These are phyloP conservation scores for Diorhabda elongata DNA, from an alignment of 1,140 invertebrate species.

Conservation along the genomic window DNA sequence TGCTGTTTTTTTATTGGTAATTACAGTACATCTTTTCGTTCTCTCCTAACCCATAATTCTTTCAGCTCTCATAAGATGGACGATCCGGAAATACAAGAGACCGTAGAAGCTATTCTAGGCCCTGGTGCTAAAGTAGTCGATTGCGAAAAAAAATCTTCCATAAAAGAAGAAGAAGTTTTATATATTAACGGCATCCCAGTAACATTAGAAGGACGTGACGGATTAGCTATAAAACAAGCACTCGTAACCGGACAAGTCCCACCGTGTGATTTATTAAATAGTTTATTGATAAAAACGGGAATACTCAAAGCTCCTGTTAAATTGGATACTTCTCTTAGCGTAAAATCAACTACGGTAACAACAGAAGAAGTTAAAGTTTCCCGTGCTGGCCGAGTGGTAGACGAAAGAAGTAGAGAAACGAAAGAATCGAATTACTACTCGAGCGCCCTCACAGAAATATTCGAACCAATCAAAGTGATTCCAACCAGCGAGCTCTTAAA, in stretches of 20 bases:
- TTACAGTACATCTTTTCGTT: conserved; percentile 4
- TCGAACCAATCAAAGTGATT: conserved; percentile 59
- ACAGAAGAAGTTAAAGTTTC: conserved; percentile 70
- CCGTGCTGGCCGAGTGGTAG: conserved; percentile 63
- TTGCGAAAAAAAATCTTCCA: conserved; percentile 69
- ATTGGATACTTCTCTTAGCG: conserved; percentile 67
- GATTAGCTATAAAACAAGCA: conserved; percentile 64
- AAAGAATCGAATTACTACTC: conserved; percentile 70
- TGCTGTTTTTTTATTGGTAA: conserved; percentile 14
- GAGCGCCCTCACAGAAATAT: conserved; percentile 64
- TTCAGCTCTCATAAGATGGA: conserved; percentile 50
- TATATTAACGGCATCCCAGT: conserved; percentile 72
- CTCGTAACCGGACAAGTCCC: conserved; percentile 68
- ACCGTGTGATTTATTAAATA: conserved; percentile 67
- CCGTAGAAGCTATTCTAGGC: conserved; percentile 71
- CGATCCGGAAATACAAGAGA: conserved; percentile 70
- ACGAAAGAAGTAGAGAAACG: conserved; percentile 67
- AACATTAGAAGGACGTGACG: conserved; percentile 64
- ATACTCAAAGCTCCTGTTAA: conserved; percentile 66
- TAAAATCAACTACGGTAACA: conserved; percentile 68
- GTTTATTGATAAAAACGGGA: conserved; percentile 64
- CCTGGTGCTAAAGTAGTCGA: conserved; percentile 71
- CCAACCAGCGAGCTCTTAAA: conserved; percentile 45
- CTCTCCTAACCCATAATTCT: conserved; percentile 11
- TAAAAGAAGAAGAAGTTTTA: conserved; percentile 69